Evolutionary conservation across 2,888 invertebrate genomes (phyloP), one percentile per base, ranked within the genome.

Genomic region (Epinotia demarniana): DNA sequence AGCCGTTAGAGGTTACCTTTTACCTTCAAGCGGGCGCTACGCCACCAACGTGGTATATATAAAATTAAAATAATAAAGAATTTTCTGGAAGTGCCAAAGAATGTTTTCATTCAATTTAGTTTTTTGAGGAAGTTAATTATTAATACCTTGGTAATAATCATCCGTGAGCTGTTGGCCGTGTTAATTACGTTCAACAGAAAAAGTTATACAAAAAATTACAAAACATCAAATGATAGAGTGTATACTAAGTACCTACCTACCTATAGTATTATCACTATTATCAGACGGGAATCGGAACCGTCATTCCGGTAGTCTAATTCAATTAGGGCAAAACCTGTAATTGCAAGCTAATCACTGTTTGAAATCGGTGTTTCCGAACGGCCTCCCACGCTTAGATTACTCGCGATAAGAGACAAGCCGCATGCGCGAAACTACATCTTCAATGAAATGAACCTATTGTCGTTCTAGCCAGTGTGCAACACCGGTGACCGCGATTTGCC

Each of bases 371-470:
- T 63, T 75, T 69, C 63, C 63, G 5, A 53, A 49, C 74, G 70
- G 55, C 75, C 66, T 72, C 66, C 75, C 55, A 75, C 66, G 67
- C 71, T 33, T 57, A 66, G 75, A 75, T 75, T 69, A 46, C 73
- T 46, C 62, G 67, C 57, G 71, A 75, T 72, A 72, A 72, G 64
- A 72, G 46, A 46, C 67, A 62, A 62, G 70, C 78, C 83, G 86
- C 90, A 88, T 89, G 89, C 89, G 89, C 88, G 58, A 69, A 69
- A 69, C 69, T 23, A 33, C 82, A 78, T 76, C 78, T 89, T 89
- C 87, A 90, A 89, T 91, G 87, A 86, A 90, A 89, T 91, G 87
- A 86, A 87, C 81, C 85, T 85, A 89, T 87, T 90, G 75, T 75
- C 66, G 75, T 69, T 57, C 75, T 57, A 67, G 55, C 57, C 60